These are phyloP conservation scores for Actinemys pallida DNA, from an alignment of 2,113 vertebrate genomes.

Conservation along the genomic window DNA sequence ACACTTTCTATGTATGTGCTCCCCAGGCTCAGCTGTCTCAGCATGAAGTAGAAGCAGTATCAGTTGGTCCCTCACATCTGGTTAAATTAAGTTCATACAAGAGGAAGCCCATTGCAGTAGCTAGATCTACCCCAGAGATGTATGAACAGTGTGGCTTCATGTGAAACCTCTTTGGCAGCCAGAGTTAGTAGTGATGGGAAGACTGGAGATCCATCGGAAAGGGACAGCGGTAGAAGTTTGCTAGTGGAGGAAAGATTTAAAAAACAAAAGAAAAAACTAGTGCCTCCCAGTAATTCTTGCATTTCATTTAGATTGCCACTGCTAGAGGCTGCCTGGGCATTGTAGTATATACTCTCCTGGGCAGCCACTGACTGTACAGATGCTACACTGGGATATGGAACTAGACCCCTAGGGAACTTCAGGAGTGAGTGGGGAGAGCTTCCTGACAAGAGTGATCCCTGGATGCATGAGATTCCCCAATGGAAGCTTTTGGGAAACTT, in stretches of 20 bases:
- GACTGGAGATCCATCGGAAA: no score
- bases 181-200: no score
- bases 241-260: no score
- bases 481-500: background rate
- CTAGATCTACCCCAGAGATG: no score
- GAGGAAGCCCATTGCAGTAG: background rate
- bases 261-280: no score
- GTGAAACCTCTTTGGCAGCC: no score
- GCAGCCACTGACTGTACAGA: background rate
- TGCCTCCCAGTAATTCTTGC: background rate
- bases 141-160: no score
- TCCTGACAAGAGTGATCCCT: background rate
- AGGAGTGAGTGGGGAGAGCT: background rate
- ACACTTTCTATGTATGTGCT: background rate
- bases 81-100: background rate
- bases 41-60: background rate
- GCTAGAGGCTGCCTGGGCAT: background rate
- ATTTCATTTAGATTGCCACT: background rate
- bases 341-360: no score
- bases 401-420: background rate
- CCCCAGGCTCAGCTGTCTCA: background rate
- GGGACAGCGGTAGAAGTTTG: no score
- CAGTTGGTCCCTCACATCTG: background rate
- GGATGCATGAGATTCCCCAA: background rate
- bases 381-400: background rate